These are phyloP conservation scores for Leptodactylus fuscus DNA, from an alignment of 2,113 vertebrate species.

Conservation along the genomic window DNA sequence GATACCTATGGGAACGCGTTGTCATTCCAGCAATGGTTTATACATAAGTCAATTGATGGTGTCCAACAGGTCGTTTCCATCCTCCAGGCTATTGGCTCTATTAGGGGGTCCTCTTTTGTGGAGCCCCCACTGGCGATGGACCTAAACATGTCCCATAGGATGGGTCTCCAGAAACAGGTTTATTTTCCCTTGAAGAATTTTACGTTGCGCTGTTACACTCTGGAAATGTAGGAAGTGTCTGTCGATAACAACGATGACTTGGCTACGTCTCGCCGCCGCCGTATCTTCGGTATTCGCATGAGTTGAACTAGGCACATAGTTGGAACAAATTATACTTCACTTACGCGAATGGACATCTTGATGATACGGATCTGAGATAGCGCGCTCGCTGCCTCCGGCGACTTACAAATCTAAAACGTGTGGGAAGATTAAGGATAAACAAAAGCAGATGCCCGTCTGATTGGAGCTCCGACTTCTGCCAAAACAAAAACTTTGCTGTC, in stretches of 20 bases:
- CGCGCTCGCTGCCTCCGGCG: conserved; percentile 36
- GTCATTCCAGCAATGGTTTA: no score
- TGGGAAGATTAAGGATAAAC: conserved; percentile 49
- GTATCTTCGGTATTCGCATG: conserved; percentile 10
- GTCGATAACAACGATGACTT: background rate
- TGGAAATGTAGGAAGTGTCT: background rate
- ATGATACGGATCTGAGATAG: conserved; percentile 55
- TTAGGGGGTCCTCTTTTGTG: no score
- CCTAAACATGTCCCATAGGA: background rate
- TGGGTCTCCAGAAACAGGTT: background rate
- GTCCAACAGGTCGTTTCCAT: no score
- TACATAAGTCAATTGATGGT: no score
- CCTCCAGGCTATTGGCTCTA: no score
- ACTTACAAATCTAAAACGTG: conserved; percentile 49
- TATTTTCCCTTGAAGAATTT: background rate
- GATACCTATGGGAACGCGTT: no score
- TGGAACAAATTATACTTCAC: conserved; percentile 51
- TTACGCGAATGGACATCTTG: conserved; percentile 55
- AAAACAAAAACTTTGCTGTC: conserved; percentile 41
- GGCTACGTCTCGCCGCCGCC: background rate
- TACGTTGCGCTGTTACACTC: background rate
- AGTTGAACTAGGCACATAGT: conserved; percentile 50
- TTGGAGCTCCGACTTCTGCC: conserved; percentile 22
- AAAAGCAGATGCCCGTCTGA: conserved; percentile 54
- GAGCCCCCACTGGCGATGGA: no score